Percentiles rank a stretch among this genome's conserved stretches.
Evolutionary conservation across 2,888 invertebrate genomes (phyloP).

Genomic region (Strigamia crassipes): DNA sequence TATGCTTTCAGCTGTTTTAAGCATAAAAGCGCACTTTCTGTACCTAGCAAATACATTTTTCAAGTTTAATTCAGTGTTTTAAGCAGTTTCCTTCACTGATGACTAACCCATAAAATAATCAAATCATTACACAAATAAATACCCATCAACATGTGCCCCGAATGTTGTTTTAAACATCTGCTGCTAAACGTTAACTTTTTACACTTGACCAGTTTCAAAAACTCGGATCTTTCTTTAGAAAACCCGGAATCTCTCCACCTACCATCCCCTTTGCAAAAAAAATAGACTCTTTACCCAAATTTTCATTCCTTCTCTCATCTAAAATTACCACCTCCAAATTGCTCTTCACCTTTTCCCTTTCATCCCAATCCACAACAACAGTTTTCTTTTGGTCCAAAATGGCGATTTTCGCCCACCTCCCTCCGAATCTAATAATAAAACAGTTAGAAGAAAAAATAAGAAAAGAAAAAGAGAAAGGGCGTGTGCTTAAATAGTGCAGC

Average conservation of each 20-base stretch:
- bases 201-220: neutral
- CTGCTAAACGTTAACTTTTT: slow-evolving; percentile 5
- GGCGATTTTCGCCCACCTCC: neutral
- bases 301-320: neutral
- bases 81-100: neutral
- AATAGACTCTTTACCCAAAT: neutral
- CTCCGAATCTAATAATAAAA: slow-evolving; percentile 7
- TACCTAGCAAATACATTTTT: no score
- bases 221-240: neutral
- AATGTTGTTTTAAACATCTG: slow-evolving; percentile 13
- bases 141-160: neutral
- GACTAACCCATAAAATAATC: neutral
- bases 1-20: no score
- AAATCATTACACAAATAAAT: neutral
- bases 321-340: neutral
- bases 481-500: slow-evolving; percentile 37
- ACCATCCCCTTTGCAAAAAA: neutral
- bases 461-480: neutral
- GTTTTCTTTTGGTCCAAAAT: neutral
- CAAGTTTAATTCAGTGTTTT: no score
- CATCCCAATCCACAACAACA: slow-evolving; percentile 5
- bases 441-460: neutral
- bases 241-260: neutral
- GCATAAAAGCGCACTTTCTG: no score
- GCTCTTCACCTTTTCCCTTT: neutral